Base-by-base conservation (phyloP, 1,140 invertebrate genomes). In the Heliconius melpomene region DNA sequence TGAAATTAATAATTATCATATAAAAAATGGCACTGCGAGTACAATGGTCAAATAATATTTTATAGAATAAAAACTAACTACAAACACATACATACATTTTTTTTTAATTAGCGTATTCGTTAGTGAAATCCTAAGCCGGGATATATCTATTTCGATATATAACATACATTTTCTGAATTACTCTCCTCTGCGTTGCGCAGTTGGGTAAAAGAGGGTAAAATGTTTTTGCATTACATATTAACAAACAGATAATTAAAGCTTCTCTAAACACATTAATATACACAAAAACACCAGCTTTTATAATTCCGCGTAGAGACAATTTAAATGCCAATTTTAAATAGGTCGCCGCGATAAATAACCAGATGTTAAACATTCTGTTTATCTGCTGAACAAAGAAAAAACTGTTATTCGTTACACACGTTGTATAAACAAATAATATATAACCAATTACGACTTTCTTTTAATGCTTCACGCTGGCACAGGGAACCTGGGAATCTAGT, bases 321-420 rank as follows among this genome's bases (percentile, higher is more conserved):
- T 66, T 66, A 66, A 66, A 66, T 2, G 60, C 26, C 60, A 66
- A 66, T 66, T 26, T 29, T 26, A 66, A 66, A 29, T 66, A 66
- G 60, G 60, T 66, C 26, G 13, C 26, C 23, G 60, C 60, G 60
- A 66, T 66, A 66, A 66, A 66, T 66, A 11, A 66, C 13, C 60
- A 66, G 60, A 66, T 66, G 60, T 13, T 60, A 29, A 66, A 66
- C 60, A 7, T 29, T 66, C 13, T 66, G 60, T 66, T 29, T 57
- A 66, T 66, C 16, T 66, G 60, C 0, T 5, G 60, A 66, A 66
- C 60, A 66, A 66, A 66, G 60, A 66, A 66, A 66, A 66, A 66
- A 66, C 60, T 26, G 60, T 66, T 66, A 29, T 13, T 3, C 7
- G 18, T 52, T 18, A 52, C 7, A 20, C 50, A 52, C 50, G 7